phyloP scores from a whole-genome alignment of 2,113 vertebrate species.

The Pygathrix nemaeus region DNA sequence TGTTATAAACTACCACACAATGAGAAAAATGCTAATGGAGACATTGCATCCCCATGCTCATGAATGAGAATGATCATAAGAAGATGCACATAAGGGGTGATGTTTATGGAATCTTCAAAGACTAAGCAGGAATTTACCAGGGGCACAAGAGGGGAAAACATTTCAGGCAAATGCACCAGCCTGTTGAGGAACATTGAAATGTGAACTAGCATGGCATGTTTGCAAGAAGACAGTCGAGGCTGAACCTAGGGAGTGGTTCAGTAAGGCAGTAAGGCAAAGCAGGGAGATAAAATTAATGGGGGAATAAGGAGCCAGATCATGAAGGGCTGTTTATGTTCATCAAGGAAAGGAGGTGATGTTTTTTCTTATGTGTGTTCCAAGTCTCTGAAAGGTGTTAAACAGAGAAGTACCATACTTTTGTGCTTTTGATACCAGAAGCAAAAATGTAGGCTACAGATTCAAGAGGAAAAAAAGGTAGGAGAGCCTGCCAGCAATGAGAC shows the following conservation, averaged over 20 bases:
- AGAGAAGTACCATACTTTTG: background rate
- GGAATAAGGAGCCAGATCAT: background rate
- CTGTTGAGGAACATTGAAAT: background rate
- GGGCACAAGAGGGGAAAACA: background rate
- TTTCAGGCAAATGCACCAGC: background rate
- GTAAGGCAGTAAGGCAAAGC: background rate
- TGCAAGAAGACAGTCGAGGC: background rate
- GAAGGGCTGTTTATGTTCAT: background rate
- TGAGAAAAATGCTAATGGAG: background rate
- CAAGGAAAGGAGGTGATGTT: background rate
- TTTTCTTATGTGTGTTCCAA: background rate
- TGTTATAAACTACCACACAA: background rate
- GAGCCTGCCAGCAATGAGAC: background rate
- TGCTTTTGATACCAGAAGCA: background rate
- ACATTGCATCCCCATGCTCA: background rate
- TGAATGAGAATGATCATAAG: background rate
- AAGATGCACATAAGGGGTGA: background rate
- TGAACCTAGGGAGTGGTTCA: background rate
- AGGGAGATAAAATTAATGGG: background rate
- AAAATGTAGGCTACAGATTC: background rate
- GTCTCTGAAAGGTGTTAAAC: background rate
- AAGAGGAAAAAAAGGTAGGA: background rate
- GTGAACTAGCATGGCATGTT: background rate
- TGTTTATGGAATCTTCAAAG: background rate
- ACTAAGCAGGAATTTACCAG: background rate